Conservation (phyloP, 2,113 vertebrate genomes). For the Perognathus longimembris region DNA sequence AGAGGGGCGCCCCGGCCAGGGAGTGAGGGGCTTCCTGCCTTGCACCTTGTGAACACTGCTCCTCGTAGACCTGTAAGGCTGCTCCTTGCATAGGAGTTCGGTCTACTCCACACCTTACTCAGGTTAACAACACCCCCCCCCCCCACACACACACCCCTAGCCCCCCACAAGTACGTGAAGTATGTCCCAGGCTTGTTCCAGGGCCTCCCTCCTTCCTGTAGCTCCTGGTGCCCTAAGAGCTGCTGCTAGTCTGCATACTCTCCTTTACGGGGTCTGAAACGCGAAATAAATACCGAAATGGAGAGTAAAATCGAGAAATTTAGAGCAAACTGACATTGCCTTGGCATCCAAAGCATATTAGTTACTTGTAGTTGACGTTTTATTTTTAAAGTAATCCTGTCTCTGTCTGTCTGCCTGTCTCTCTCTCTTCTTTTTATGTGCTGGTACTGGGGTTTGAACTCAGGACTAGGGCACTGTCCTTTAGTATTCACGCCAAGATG, state of each 20-base stretch:
- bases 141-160: no score
- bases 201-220: neutral
- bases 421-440: no score
- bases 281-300: neutral
- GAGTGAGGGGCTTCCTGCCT: conserved; percentile 46
- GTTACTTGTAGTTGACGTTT: neutral
- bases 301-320: neutral
- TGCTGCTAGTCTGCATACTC: neutral
- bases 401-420: no score
- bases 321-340: neutral
- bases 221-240: neutral
- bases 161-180: no score
- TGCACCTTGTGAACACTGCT: conserved; percentile 35
- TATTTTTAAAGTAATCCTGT: conserved; percentile 15
- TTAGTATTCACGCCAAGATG: no score
- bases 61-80: neutral
- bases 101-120: no score
- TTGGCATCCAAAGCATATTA: neutral
- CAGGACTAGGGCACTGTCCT: no score
- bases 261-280: neutral
- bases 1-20: conserved; percentile 50
- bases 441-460: no score
- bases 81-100: neutral
- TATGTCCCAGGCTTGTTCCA: no score
- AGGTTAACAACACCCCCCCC: no score